Evolutionary conservation across 2,888 invertebrate genomes (phyloP).

Genomic region (Stenodema calcarata): DNA sequence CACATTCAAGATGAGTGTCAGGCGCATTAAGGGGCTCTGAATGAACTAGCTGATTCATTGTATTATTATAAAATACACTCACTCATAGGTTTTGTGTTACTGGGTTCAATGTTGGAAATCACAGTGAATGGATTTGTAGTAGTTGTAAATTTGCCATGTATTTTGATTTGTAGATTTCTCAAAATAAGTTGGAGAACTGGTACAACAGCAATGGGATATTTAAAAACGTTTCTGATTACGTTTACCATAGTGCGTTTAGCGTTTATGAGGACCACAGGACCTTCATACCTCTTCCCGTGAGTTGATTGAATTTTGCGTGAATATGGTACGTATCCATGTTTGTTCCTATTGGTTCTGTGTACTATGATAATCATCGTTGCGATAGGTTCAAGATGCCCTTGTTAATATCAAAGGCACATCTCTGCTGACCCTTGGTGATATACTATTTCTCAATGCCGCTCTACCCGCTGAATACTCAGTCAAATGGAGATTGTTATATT

Average conservation of each 20-base stretch:
- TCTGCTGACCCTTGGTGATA: constrained; percentile 43
- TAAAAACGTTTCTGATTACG: constrained; percentile 44
- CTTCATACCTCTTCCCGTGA: constrained; percentile 46
- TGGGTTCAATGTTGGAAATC: too few relatives aligned
- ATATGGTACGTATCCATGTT: constrained; percentile 36
- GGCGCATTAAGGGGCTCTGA: neutral
- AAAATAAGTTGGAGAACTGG: constrained; percentile 47
- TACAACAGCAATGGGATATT: constrained; percentile 32
- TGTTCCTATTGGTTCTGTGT: neutral
- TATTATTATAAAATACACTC: too few relatives aligned
- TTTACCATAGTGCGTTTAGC: constrained; percentile 42
- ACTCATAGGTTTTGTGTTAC: too few relatives aligned
- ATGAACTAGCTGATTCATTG: neutral
- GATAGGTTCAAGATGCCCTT: constrained; percentile 48
- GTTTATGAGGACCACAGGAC: constrained; percentile 44
- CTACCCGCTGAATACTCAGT: constrained; percentile 33
- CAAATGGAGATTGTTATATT: constrained; percentile 51
- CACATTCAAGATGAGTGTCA: neutral
- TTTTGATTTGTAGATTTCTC: constrained; percentile 16
- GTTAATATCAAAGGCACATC: constrained; percentile 45
- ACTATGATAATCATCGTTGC: constrained; percentile 27
- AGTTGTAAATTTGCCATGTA: neutral
- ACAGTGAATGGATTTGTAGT: too few relatives aligned
- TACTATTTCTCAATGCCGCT: constrained; percentile 37
- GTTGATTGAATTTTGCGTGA: constrained; percentile 40